phyloP scores from a whole-genome alignment of 2,797 vertebrate species.

The Rhabdophis nuchalis region DNA sequence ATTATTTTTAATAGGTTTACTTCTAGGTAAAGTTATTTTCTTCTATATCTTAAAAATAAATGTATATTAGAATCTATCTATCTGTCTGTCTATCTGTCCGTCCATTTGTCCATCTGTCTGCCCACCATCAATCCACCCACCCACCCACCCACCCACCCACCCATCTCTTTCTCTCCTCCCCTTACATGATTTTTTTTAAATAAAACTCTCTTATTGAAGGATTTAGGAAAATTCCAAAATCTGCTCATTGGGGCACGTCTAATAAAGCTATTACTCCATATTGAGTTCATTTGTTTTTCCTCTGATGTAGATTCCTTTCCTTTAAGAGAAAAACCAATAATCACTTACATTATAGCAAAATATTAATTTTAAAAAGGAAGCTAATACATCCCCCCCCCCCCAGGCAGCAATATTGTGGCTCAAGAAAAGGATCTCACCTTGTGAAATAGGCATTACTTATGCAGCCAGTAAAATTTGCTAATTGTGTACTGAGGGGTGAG shows the following conservation, averaged over 20 bases:
- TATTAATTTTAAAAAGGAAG: not conserved
- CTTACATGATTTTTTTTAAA: not conserved
- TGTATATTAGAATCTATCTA: not conserved
- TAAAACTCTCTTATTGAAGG: not conserved
- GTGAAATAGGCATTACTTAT: constrained; percentile 94
- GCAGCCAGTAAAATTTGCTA: constrained; percentile 92
- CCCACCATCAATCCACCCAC: no score
- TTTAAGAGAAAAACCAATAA: not conserved
- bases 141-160: no score
- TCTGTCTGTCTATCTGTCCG: no score
- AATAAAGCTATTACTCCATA: not conserved
- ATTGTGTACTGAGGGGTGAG: constrained; percentile 75
- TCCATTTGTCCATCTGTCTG: no score
- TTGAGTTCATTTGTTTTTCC: not conserved
- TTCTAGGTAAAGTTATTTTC: not conserved
- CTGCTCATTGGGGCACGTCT: not conserved
- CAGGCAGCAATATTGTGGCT: not conserved
- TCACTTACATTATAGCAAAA: not conserved
- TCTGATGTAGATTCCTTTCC: not conserved
- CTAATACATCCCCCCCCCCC: not conserved
- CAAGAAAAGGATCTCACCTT: constrained; percentile 71
- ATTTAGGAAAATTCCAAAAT: not conserved
- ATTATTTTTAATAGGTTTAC: not conserved
- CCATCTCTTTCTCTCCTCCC: not conserved
- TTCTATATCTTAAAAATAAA: not conserved